Evolutionary conservation across 2,888 invertebrate genomes (phyloP), one percentile per base, ranked within the genome.

Genomic region (Rotaria magnacalcarata): DNA sequence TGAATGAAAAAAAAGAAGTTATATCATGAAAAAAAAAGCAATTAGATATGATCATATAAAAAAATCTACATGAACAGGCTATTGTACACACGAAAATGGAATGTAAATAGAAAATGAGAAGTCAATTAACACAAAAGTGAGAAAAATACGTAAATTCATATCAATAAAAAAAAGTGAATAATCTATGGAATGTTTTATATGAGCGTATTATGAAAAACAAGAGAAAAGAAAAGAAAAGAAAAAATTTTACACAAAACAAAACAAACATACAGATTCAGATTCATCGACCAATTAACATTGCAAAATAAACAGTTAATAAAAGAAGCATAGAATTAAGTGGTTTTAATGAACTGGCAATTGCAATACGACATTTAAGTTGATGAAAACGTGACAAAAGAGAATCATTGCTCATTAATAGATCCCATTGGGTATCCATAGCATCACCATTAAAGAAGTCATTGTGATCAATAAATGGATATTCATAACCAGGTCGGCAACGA

Each of bases 401-500:
- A 34, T 75, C 84, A 60, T 86, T 86, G 47, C 56, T 85, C 19
- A 84, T 86, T 27, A 85, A 60, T 27, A 85, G 58, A 16, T 85
- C 54, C 86, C 86, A 87, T 54, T 87, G 85, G 24, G 84, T 85
- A 74, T 87, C 85, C 52, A 87, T 54, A 58, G 80, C 75, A 84
- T 87, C 87, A 24, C 87, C 87, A 27, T 87, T 85, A 85, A 87
- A 87, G 90, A 95, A 96, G 0, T 96, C 96, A 89, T 95, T 95
- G 10, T 93, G 93, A 91, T 97, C 96, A 91, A 96, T 96, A 91
- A 96, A 97, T 0, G 97, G 97, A 92, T 97, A 98, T 91, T 98
- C 98, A 90, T 93, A 98, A 54, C 97, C 97, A 92, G 97, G 97
- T 85, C 95, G 94, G 89, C 97, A 98, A 90, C 97, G 96, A 91